A percentile compares a stretch with the other conserved stretches of the same genome.
phyloP scores from a whole-genome alignment of 2,797 vertebrate species.

The Danio tinwini region DNA sequence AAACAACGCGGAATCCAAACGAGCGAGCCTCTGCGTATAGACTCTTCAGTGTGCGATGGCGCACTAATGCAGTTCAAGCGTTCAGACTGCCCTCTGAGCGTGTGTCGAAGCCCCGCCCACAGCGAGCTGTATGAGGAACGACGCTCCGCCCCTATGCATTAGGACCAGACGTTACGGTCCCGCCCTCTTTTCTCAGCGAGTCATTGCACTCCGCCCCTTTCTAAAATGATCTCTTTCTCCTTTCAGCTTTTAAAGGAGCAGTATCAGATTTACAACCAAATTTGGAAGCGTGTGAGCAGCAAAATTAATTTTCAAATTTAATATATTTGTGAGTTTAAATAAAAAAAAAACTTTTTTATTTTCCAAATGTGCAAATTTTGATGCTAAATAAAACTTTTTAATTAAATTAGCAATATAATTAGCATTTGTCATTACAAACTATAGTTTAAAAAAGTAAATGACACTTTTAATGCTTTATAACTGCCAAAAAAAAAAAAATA shows the following conservation, averaged over 20 bases:
- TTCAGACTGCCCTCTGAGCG: slow-evolving; percentile 3
- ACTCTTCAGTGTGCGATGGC: slow-evolving; percentile 21
- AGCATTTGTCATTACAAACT: no score
- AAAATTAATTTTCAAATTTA: no score
- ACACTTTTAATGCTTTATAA: no score
- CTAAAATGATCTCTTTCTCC: slow-evolving; percentile 62
- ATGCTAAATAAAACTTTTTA: no score
- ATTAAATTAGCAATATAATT: no score
- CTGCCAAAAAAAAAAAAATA: no score
- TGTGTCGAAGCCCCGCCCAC: background rate
- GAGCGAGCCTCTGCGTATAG: background rate
- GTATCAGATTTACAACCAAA: slow-evolving; percentile 38
- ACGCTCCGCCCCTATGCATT: background rate
- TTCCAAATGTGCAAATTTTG: no score
- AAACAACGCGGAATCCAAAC: background rate
- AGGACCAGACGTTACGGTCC: background rate
- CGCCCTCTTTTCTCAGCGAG: background rate
- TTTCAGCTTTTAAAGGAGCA: slow-evolving; percentile 73
- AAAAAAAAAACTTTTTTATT: no score
- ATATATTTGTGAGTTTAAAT: no score
- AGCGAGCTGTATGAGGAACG: background rate
- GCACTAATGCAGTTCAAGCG: slow-evolving; percentile 29
- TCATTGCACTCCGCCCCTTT: background rate
- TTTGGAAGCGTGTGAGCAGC: no score
- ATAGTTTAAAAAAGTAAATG: no score